Conservation (phyloP, 2,113 vertebrate genomes). For the Platysternon megacephalum region DNA sequence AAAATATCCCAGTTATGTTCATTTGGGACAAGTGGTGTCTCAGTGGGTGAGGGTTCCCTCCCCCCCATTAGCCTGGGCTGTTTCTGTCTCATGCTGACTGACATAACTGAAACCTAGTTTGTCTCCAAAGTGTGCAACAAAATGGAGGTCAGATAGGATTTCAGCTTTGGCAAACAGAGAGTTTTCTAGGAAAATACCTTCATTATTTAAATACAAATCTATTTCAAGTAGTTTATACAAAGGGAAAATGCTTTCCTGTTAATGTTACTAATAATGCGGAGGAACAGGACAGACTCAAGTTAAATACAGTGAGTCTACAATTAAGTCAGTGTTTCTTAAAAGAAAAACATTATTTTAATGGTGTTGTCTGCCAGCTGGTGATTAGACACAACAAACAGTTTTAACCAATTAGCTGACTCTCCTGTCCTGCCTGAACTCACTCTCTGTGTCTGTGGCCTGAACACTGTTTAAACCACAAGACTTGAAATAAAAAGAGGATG, state of each 20-base stretch:
- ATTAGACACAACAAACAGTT: background rate
- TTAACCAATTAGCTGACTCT: background rate
- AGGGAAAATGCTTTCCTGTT: background rate
- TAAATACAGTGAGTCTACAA: background rate
- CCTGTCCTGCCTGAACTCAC: slow-evolving; percentile 7
- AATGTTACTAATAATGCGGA: background rate
- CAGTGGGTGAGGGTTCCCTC: too few species aligned
- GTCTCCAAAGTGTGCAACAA: background rate
- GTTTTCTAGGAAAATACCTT: background rate
- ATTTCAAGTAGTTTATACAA: background rate
- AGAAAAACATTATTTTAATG: slow-evolving; percentile 7
- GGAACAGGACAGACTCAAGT: background rate
- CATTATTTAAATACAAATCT: background rate
- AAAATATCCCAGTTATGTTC: background rate
- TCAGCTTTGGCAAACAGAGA: background rate
- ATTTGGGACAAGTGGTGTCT: background rate
- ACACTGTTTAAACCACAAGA: background rate
- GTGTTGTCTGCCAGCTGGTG: slow-evolving; percentile 7
- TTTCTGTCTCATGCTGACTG: background rate
- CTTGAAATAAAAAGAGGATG: slow-evolving; percentile 7
- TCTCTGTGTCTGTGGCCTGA: background rate
- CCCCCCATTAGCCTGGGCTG: background rate
- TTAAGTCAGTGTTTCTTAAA: background rate
- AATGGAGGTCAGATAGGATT: background rate
- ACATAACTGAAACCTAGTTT: background rate